Evolutionary conservation across 2,888 invertebrate species (phyloP), one percentile per base, ranked within the genome.

Genomic region (Cosmia trapezina): DNA sequence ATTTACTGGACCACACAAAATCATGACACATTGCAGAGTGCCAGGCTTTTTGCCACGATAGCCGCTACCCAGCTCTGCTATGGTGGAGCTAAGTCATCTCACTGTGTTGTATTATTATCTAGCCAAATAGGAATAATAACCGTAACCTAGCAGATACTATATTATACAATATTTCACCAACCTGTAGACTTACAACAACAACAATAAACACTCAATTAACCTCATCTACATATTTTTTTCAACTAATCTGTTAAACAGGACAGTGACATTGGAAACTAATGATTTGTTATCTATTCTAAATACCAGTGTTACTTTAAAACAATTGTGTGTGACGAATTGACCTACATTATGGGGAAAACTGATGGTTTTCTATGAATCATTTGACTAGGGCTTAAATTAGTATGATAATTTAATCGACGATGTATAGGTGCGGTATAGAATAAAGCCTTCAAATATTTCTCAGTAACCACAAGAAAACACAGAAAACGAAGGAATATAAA

Each of bases 281-380:
- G 54, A 57, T 61, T 76, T 43, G 37, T 76, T 80, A 83, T 76
- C 76, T 81, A 54, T 69, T 60, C 63, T 61, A 70, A 83, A 69
- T 73, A 70, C 74, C 54, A 61, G 14, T 57, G 43, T 47, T 57
- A 51, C 59, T 59, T 53, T 54, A 33, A 54, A 47, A 17, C 57
- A 51, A 45, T 47, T 57, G 12, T 28, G 53, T 43, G 22, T 80
- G 19, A 76, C 56, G 19, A 61, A 37, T 33, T 70, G 28, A 62
- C 81, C 63, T 63, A 63, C 62, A 67, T 62, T 41, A 57, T 41
- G 17, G 12, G 62, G 81, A 75, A 75, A 80, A 68, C 22, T 17
- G 4, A 22, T 56, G 2, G 41, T 45, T 41, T 61, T 53, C 17
- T 57, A n/a, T 80, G 49, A 60, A 59, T 78, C 62, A 54, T 47